Base-by-base conservation (phyloP, 1,140 invertebrate genomes). In the Triops cancriformis region DNA sequence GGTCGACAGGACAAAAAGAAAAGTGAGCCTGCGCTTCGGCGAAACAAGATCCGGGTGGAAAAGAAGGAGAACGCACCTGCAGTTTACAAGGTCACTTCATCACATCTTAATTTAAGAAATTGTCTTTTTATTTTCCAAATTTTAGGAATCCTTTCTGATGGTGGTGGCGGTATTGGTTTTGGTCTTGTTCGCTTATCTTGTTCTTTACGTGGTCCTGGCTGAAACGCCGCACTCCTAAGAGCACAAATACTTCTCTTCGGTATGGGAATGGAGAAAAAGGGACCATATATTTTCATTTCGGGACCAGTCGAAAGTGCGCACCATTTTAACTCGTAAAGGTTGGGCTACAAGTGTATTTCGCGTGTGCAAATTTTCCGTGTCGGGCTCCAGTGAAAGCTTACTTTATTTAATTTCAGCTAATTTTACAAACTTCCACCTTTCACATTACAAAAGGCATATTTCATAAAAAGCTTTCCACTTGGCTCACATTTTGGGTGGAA, bases 1-100 rank as follows among this genome's bases (percentile, higher is more conserved):
- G 79, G 77, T 73, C 79, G 76, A 75, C 42, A 80, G 42, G 79
- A 80, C 26, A 41, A 31, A 27, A 80, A 80, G 45, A 80, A 79
- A 73, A 79, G 75, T 26, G 77, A 79, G 31, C 73, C 26, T 14
- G 45, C n/a, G n/a, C 51, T 80, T 23, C 76, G 76, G 72, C 73
- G 75, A 37, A 74, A 45, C 10, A 80, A 80, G 76, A 74, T 74
- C 64, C 37, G 37, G 51, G 27, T 78, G 26, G 37, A 77, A 18
- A 75, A 37, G 31, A 80, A 77, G 37, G 72, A 79, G 77, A 79
- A 78, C 74, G 75, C 74, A 1, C 45, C 64, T 51, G 23, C 79
- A 37, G 26, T 75, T 26, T 80, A 80, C 45, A 79, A 80, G 74
- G 79, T 80, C 64, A 37, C 26, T 26, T 7, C 23, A 26, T 31